Conservation (phyloP, 1,140 invertebrate species). For the Leguminivora glycinivorella region DNA sequence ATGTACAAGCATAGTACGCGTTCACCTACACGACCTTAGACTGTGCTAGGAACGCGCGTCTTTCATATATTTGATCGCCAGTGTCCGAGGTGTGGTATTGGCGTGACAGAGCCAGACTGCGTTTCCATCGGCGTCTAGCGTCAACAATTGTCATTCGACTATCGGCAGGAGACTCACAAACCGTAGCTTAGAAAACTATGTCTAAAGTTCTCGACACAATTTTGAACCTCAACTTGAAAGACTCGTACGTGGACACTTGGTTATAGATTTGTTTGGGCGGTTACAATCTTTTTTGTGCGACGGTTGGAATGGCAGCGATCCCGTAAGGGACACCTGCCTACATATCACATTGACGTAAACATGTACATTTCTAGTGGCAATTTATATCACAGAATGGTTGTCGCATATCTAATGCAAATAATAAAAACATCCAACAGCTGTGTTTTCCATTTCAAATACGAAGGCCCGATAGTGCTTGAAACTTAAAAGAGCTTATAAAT, state of each 20-base stretch:
- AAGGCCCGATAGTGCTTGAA: too few species aligned
- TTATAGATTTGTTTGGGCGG: background rate
- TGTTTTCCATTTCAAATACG: too few species aligned
- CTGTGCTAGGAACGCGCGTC: too few species aligned
- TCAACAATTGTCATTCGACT: too few species aligned
- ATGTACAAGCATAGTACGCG: too few species aligned
- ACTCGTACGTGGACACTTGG: background rate
- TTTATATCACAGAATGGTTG: background rate
- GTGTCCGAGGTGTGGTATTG: too few species aligned
- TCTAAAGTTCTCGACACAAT: background rate
- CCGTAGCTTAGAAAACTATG: background rate
- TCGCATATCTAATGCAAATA: background rate
- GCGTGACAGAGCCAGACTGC: too few species aligned
- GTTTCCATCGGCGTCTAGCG: too few species aligned
- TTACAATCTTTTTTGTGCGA: too few species aligned
- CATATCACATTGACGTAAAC: background rate
- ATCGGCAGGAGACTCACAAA: background rate
- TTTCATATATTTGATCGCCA: too few species aligned
- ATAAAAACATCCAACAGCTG: background rate
- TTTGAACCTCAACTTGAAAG: background rate
- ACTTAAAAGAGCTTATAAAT: too few species aligned
- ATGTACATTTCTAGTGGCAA: background rate
- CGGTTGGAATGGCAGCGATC: background rate
- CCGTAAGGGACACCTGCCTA: background rate
- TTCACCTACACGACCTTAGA: too few species aligned